Conservation (phyloP, 2,888 invertebrate species). For the Tetragonula carbonaria region DNA sequence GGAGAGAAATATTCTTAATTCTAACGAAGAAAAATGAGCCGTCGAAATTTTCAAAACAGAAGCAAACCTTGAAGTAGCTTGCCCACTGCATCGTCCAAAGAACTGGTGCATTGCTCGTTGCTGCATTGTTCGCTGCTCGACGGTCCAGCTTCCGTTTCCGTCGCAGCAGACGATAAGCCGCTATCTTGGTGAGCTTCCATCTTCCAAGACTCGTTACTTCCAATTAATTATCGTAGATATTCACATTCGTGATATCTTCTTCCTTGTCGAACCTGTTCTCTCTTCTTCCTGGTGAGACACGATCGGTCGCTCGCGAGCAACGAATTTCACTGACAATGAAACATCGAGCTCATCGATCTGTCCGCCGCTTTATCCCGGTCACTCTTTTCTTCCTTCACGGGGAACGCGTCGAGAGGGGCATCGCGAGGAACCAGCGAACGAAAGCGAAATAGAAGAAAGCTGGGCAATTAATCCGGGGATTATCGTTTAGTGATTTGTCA, state of each 20-base stretch:
- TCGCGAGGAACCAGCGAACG: slow-evolving; percentile 27
- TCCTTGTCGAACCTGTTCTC: not conserved
- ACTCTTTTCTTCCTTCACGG: slow-evolving; percentile 23
- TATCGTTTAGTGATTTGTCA: slow-evolving; percentile 60
- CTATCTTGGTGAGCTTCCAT: slow-evolving; percentile 39
- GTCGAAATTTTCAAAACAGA: not conserved
- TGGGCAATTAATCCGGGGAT: slow-evolving; percentile 62
- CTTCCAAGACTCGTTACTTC: not conserved
- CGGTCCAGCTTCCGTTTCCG: slow-evolving; percentile 70
- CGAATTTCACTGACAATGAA: slow-evolving; percentile 32
- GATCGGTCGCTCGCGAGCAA: not conserved
- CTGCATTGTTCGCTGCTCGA: slow-evolving; percentile 69
- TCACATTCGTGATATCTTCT: slow-evolving; percentile 42
- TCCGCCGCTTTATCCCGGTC: slow-evolving; percentile 38
- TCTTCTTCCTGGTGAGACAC: not conserved
- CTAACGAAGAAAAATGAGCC: no score
- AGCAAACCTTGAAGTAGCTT: slow-evolving; percentile 80
- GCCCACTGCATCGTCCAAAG: slow-evolving; percentile 81
- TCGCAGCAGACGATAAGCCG: slow-evolving; percentile 51
- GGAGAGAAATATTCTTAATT: no score
- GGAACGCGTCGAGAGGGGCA: slow-evolving; percentile 14
- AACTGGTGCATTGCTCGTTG: slow-evolving; percentile 67
- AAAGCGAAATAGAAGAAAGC: not conserved
- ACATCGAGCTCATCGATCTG: not conserved
- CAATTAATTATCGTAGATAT: slow-evolving; percentile 29